Percentiles rank a stretch among this genome's conserved stretches.
phyloP scores from a whole-genome alignment of 1,140 invertebrate genomes.

The Zaprionus tsacasi region DNA sequence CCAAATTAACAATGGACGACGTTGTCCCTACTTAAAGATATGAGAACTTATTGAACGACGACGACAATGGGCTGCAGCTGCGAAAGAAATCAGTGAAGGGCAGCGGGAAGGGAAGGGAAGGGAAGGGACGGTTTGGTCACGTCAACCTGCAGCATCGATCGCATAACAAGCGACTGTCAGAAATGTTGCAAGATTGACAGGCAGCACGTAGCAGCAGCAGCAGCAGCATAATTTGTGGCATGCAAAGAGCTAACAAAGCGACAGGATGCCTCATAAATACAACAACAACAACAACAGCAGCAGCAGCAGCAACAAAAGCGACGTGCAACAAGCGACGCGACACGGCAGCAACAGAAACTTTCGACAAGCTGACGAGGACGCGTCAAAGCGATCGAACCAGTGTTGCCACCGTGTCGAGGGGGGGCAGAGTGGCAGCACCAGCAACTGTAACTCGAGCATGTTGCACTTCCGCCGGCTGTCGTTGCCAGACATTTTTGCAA shows the following conservation, averaged over 20 bases:
- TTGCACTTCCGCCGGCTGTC: constrained; percentile 78
- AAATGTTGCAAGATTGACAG: constrained; percentile 28
- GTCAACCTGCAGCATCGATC: constrained; percentile 43
- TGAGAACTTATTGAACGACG: constrained; percentile 48
- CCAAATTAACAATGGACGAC: constrained; percentile 75
- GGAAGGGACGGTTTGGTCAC: not conserved
- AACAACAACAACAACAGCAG: not conserved
- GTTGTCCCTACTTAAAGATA: constrained; percentile 31
- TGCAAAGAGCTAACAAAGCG: constrained; percentile 79
- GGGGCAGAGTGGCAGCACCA: constrained; percentile 7
- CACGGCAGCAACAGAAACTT: constrained; percentile 33
- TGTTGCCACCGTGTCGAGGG: constrained; percentile 46
- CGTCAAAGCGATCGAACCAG: constrained; percentile 76
- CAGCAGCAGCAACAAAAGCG: not conserved
- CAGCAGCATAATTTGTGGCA: constrained; percentile 74
- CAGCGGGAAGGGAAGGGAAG: not conserved
- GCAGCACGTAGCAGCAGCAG: constrained; percentile 12
- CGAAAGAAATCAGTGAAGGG: constrained; percentile 23
- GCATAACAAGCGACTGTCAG: constrained; percentile 38
- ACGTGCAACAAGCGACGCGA: not conserved
- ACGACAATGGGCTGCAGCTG: constrained; percentile 40
- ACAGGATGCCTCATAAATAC: constrained; percentile 48
- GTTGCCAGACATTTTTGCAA: constrained; percentile 75
- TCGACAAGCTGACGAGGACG: constrained; percentile 76
- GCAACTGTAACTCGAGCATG: constrained; percentile 70